Conservation (phyloP, 2,797 vertebrate species). For the Nannoperca australis region DNA sequence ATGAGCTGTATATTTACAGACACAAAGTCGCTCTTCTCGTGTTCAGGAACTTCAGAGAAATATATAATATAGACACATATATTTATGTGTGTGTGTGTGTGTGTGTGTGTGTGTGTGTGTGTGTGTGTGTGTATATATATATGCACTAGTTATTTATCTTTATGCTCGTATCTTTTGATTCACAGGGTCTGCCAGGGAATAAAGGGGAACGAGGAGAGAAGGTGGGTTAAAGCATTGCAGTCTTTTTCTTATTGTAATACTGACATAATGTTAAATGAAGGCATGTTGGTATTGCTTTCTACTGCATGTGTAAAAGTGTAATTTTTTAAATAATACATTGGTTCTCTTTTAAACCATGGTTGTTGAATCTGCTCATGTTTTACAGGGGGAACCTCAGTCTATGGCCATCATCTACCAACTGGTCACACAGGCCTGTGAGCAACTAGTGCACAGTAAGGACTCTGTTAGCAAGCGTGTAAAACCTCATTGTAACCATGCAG, state of each 20-base stretch:
- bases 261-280: background rate
- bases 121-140: too few species aligned
- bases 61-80: too few species aligned
- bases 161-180: background rate
- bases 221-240: slow-evolving; percentile 58
- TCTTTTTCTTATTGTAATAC: background rate
- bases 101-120: too few species aligned
- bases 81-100: too few species aligned
- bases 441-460: slow-evolving; percentile 90
- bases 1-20: background rate
- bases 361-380: slow-evolving; percentile 44
- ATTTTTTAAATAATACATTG: background rate
- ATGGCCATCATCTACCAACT: slow-evolving; percentile 92
- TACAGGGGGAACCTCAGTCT: slow-evolving; percentile 94
- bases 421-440: slow-evolving; percentile 93
- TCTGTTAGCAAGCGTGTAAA: background rate
- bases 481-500: background rate
- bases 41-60: background rate
- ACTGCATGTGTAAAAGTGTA: background rate
- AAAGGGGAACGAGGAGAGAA: slow-evolving; percentile 96
- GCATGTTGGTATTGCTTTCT: background rate
- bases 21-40: background rate
- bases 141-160: background rate
- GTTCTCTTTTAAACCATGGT: background rate
- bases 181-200: slow-evolving; percentile 91